Base-by-base conservation (phyloP, 1,140 invertebrate genomes). In the Cephus cinctus region DNA sequence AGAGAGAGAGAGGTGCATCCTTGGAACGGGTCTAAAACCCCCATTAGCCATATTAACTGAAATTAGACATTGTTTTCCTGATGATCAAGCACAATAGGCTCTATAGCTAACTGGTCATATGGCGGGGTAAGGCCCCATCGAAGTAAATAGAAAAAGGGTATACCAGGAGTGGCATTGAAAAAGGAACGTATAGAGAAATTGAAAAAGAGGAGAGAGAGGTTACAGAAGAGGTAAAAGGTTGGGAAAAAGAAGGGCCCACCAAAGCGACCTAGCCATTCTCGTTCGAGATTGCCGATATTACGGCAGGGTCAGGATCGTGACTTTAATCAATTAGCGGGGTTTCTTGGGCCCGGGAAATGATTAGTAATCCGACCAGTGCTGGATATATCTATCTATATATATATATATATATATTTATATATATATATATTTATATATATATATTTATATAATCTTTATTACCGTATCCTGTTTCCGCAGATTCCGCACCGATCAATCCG, bases 271-370 rank as follows among this genome's bases (percentile, higher is more conserved):
- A 23, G 32, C 34, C 22, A 25, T 9, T 16, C 30, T 14, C 12
- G 31, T 25, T 35, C 43, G 60, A 68, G 65, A 68, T 68, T 65
- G 65, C 63, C 60, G 65, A 68, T 68, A 66, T 68, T 68, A 65
- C 61, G 44, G 50, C 56, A 38, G 65, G 61, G 59, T 66, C 59
- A 57, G 57, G 54, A 68, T 68, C 65, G 65, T 68, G 65, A 68
- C 65, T 68, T 67, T 68, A 68, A 68, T 68, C 65, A 68, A 68
- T 68, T 68, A 68, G 65, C 60, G 60, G 44, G 59, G 63, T 73
- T 74, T 69, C 70, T 71, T 63, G 61, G 61, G 63, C 69, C 62
- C 67, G 69, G 67, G 71, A 71, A 73, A 72, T 73, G 63, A 73
- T 72, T 72, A 71, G 67, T 70, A 71, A 73, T 70, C 65, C 67